Base-by-base conservation (phyloP, 1,140 invertebrate species). In the Chymomyza costata region DNA sequence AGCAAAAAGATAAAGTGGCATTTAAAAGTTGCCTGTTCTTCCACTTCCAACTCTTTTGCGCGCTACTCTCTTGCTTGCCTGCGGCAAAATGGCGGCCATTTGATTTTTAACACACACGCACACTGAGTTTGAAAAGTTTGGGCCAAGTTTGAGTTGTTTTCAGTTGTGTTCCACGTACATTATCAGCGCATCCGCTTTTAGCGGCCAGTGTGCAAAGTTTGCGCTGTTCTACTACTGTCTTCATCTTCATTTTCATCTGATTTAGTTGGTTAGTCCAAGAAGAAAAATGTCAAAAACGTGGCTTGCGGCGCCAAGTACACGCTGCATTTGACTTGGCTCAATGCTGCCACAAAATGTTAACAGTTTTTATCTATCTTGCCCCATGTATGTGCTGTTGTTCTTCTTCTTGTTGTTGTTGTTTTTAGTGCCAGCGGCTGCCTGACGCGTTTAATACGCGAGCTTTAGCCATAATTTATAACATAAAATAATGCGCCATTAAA, bases 401-500 rank as follows among this genome's bases (percentile, higher is more conserved):
- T 25, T 25, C 21, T 25, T 25, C 21, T 25, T 25, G 21, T 25
- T 25, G 21, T 3, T 3, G 10, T 38, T 14, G 35, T 14, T 38
- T n/a, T n/a, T n/a, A n/a, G n/a, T n/a, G n/a, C n/a, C n/a, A n/a
- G n/a, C n/a, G n/a, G n/a, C n/a, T n/a, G n/a, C n/a, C n/a, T n/a
- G n/a, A n/a, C n/a, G n/a, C 53, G 61, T 53, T 65, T 65, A 65
- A 65, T 58, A 52, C 63, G 51, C 44, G n/a, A 14, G 63, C 49
- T 55, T 80, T 61, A 57, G 52, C 81, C 62, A 68, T 73, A 80
- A 80, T 80, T 80, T 80, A 80, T 73, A 55, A 64, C 74, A 54
- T 50, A 43, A 68, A 73, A 80, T 80, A 81, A 80, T 80, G 74
- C 56, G 67, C 74, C 73, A 80, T 80, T 80, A 80, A 80, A 80